Evolutionary conservation across 2,888 invertebrate genomes (phyloP).

Genomic region (Mallateleia sp.): DNA sequence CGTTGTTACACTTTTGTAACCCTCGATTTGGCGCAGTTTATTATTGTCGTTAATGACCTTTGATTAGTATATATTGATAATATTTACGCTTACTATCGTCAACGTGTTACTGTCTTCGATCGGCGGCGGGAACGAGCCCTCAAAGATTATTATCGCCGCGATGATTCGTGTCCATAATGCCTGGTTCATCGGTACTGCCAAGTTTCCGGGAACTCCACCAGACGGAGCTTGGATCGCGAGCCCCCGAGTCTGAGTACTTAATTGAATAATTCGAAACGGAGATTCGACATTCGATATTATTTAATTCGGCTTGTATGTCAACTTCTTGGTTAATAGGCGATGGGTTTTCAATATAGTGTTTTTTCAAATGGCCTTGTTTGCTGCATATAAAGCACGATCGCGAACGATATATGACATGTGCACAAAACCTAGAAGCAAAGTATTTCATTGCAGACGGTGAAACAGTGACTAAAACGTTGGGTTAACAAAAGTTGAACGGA

Average conservation of each 20-base stretch:
- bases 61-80: constrained; percentile 76
- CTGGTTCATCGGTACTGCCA: constrained; percentile 19
- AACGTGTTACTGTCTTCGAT: constrained; percentile 73
- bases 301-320: no score
- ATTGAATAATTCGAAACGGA: constrained; percentile 33
- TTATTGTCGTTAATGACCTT: constrained; percentile 74
- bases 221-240: constrained; percentile 30
- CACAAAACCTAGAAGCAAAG: constrained; percentile 28
- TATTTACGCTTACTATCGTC: constrained; percentile 78
- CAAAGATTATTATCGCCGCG: constrained; percentile 69
- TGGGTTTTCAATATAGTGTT: no score
- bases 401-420: constrained; percentile 21
- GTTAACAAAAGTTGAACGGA: constrained; percentile 42
- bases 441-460: constrained; percentile 34
- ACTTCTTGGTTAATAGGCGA: no score
- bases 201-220: constrained; percentile 22
- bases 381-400: constrained; percentile 21
- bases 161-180: constrained; percentile 73
- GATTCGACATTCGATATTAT: constrained; percentile 26
- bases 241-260: constrained; percentile 54
- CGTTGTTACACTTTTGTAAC: constrained; percentile 54
- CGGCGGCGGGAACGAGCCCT: constrained; percentile 66
- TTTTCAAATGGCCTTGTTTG: no score
- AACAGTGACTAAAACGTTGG: constrained; percentile 29
- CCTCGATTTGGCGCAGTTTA: constrained; percentile 67